Evolutionary conservation across 2,888 invertebrate genomes (phyloP).

Genomic region (Philereme transversata): DNA sequence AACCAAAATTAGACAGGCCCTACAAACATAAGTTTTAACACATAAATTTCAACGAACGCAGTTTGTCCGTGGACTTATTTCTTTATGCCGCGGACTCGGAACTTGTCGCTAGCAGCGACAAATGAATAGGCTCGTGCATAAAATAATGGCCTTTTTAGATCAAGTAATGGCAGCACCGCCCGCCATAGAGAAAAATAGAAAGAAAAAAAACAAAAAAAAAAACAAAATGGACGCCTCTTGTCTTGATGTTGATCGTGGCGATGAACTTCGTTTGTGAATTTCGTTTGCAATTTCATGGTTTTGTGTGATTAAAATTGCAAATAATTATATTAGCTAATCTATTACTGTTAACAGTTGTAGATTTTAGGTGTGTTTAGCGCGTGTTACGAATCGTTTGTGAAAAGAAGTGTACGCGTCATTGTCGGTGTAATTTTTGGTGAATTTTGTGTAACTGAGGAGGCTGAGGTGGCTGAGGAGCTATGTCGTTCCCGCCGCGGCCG

Average conservation of each 20-base stretch:
- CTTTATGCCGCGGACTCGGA: too few relatives aligned
- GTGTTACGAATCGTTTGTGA: conserved; percentile 7
- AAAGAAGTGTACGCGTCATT: conserved; percentile 48
- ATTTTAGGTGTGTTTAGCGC: background rate
- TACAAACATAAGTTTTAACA: too few relatives aligned
- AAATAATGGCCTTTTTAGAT: too few relatives aligned
- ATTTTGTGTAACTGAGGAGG: conserved; percentile 12
- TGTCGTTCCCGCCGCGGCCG: conserved; percentile 96
- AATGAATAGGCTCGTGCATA: too few relatives aligned
- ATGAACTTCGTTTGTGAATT: background rate
- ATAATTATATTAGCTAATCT: background rate
- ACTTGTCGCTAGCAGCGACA: too few relatives aligned
- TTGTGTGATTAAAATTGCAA: background rate
- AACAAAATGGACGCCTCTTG: background rate
- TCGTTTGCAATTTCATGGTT: background rate
- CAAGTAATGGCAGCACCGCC: too few relatives aligned
- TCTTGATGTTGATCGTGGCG: background rate
- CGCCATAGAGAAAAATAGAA: background rate
- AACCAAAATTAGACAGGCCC: too few relatives aligned
- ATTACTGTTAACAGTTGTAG: background rate
- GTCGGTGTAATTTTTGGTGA: conserved; percentile 39
- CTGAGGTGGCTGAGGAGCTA: conserved; percentile 55
- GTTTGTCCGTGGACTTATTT: too few relatives aligned
- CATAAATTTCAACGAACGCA: too few relatives aligned
- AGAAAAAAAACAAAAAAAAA: background rate